phyloP scores from a whole-genome alignment of 1,140 invertebrate genomes.

The Sarcophaga peregrina region DNA sequence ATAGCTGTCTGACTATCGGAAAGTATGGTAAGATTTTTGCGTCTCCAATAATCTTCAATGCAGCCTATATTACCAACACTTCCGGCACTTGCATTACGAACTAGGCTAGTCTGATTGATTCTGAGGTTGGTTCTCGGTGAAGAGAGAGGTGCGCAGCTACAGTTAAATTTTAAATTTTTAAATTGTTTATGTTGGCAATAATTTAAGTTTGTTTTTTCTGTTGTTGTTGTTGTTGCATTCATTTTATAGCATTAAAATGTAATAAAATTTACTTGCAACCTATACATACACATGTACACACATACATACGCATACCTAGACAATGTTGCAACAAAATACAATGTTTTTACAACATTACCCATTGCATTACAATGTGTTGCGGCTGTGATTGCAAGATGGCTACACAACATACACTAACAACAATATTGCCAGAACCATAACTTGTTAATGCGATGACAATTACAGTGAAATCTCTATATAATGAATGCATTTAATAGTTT shows the following conservation, averaged over 20 bases:
- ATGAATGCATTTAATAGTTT: too few relatives aligned
- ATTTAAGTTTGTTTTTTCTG: neutral
- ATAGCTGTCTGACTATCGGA: too few relatives aligned
- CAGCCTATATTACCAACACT: neutral
- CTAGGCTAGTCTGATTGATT: too few relatives aligned
- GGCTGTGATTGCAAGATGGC: too few relatives aligned
- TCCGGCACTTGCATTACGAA: neutral
- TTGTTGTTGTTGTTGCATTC: neutral
- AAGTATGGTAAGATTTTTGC: too few relatives aligned
- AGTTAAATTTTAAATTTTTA: neutral
- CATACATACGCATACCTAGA: neutral
- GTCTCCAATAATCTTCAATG: neutral
- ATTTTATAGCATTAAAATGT: conserved; percentile 16
- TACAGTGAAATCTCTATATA: too few relatives aligned
- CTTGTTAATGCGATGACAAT: too few relatives aligned
- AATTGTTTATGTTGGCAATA: too few relatives aligned
- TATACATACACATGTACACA: neutral
- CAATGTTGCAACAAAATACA: neutral
- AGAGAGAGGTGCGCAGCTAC: neutral
- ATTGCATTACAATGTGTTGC: too few relatives aligned
- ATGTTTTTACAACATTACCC: too few relatives aligned
- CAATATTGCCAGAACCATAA: too few relatives aligned
- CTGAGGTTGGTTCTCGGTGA: neutral
- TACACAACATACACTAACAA: too few relatives aligned
- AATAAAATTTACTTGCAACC: conserved; percentile 6